phyloP scores from a whole-genome alignment of 2,888 invertebrate genomes.

The Hemaris fuciformis region DNA sequence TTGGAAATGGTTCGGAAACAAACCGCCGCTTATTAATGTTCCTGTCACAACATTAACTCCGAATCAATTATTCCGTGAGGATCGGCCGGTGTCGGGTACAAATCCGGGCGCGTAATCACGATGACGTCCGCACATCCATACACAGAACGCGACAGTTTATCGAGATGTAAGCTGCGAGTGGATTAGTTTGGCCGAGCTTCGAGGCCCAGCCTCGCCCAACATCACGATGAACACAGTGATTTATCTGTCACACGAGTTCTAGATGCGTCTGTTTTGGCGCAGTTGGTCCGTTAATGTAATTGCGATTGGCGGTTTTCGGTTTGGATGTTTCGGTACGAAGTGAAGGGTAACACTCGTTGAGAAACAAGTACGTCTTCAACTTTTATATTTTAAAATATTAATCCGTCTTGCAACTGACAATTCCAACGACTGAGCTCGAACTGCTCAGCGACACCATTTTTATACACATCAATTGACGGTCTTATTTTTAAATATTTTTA shows the following conservation, averaged over 20 bases:
- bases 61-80: conserved; percentile 39
- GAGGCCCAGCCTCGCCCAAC: no score
- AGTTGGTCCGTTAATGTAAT: neutral
- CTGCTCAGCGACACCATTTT: no score
- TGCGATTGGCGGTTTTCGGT: neutral
- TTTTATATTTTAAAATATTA: no score
- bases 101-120: conserved; percentile 25
- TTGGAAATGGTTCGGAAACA: neutral
- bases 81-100: conserved; percentile 25
- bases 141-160: conserved; percentile 35
- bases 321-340: neutral
- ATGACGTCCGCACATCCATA: conserved; percentile 24
- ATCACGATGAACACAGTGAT: neutral
- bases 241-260: neutral
- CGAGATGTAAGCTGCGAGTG: conserved; percentile 28
- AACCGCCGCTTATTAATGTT: conserved; percentile 22
- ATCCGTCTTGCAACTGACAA: no score
- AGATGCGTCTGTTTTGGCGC: neutral
- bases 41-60: conserved; percentile 30
- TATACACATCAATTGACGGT: no score
- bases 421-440: no score
- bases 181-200: conserved; percentile 26
- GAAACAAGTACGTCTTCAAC: no score
- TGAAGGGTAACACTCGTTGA: no score
- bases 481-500: no score